A percentile compares a stretch with the other conserved stretches of the same genome.
Evolutionary conservation across 2,888 invertebrate species (phyloP).

Genomic region (Hirtodrosophila trivittata): DNA sequence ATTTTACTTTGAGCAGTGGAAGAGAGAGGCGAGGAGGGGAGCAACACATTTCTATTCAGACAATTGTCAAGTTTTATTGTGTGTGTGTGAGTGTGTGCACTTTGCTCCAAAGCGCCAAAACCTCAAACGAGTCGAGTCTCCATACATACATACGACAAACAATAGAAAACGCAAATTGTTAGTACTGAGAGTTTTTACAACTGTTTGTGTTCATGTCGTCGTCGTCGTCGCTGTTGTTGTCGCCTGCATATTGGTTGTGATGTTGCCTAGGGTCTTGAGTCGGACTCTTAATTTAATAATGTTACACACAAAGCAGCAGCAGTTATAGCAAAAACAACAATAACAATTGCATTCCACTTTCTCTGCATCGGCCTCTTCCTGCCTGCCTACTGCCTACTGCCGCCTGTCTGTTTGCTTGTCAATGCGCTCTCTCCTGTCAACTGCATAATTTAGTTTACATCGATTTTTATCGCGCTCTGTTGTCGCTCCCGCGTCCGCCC

Average conservation of each 20-base stretch:
- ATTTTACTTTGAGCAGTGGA: constrained; percentile 24
- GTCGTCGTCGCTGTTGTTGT: constrained; percentile 1
- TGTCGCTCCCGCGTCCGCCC: constrained; percentile 7
- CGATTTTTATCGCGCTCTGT: constrained; percentile 60
- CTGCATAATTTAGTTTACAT: constrained; percentile 63
- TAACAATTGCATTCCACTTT: constrained; percentile 57
- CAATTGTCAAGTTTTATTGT: constrained; percentile 19
- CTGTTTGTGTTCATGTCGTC: background rate
- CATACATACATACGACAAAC: background rate
- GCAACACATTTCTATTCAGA: constrained; percentile 17
- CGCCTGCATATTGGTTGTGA: constrained; percentile 32
- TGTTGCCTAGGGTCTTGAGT: constrained; percentile 17
- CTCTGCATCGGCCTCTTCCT: constrained; percentile 28
- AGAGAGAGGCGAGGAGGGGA: constrained; percentile 9
- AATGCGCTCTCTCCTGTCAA: constrained; percentile 4
- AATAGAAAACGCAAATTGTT: constrained; percentile 44
- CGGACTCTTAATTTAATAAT: constrained; percentile 69
- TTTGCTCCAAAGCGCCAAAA: constrained; percentile 65
- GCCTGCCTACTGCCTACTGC: background rate
- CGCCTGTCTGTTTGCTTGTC: background rate
- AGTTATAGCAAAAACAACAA: constrained; percentile 24
- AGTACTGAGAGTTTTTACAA: constrained; percentile 31
- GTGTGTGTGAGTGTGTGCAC: constrained; percentile 45
- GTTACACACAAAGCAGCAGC: constrained; percentile 14
- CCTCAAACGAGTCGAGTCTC: constrained; percentile 32